Base-by-base conservation (phyloP, 2,888 invertebrate species). In the Drosophila lutescens region DNA sequence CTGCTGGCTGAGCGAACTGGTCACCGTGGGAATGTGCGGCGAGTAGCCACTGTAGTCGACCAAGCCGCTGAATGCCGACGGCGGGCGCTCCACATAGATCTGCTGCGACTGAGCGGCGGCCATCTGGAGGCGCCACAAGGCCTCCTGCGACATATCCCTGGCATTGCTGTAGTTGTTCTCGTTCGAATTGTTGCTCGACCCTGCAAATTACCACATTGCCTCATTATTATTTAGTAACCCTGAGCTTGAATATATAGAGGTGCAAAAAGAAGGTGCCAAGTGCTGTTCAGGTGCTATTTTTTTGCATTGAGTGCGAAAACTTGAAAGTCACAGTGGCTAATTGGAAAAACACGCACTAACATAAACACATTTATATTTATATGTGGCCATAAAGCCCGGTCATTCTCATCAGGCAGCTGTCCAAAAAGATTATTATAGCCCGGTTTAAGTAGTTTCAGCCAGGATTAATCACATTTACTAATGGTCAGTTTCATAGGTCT, bases 161-260 rank as follows among this genome's bases (percentile, higher is more conserved):
- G 91, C 82, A 65, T 89, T 90, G 68, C 88, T 86, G 41, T 90
- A 90, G 88, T 89, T 90, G 60, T 90, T 90, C 79, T 90, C 91
- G 60, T 83, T 88, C 34, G 84, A 66, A 65, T 74, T 76, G 41
- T 49, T 70, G 73, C 58, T 78, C 49, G 73, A 82, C 76, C 72
- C 62, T 51, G 62, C 36, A 68, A 63, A 47, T 61, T 44, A 32
- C 36, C 30, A 61, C 32, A 41, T 55, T 59, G 41, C 20, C 6
- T 2, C 2, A 20, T 51, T 26, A 43, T 44, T 10, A 23, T 4
- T 2, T 2, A 30, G 36, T 5, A 10, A 12, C 20, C 20, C 10
- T 9, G 15, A 44, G 34, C 36, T 66, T n/a, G 12, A 15, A 20
- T 4, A 32, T 20, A 20, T 4, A 32, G 15, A 3, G 30, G 61